Base-by-base conservation (phyloP, 2,888 invertebrate genomes). In the Sericinus montela region DNA sequence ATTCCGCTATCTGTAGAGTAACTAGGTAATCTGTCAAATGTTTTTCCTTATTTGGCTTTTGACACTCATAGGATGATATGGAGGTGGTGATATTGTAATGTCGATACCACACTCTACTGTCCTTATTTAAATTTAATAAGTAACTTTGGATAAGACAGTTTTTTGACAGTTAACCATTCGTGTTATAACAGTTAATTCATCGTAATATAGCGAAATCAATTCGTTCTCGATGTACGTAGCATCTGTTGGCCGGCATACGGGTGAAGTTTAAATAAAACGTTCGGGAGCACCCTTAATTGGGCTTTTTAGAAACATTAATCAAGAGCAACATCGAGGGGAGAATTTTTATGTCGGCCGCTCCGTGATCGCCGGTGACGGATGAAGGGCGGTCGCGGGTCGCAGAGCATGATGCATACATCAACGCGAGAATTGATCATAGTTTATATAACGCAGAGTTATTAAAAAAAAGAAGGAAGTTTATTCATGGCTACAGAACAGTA, bases 281-380 rank as follows among this genome's bases (percentile, higher is more conserved):
- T 75, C 69, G 72, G 67, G 67, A 71, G 72, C 69, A 66, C 64
- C 71, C 79, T 83, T 86, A 87, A 87, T 86, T 83, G 86, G 84
- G 76, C 73, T 78, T 86, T 85, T 81, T 86, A 84, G 71, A 74
- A 79, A 77, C 86, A 87, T 87, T 86, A 84, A 87, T 87, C 85
- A 86, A 83, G 78, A 74, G 73, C 67, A 69, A 69, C 72, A 72
- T 71, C 67, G 65, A 70, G 72, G 81, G 82, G 80, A 73, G 76
- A 79, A 82, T 83, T 84, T 85, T 82, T 83, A 78, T 70, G 79
- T 75, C 72, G 71, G 62, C 49, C 62, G 23, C 10, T 36, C 60
- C 60, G 71, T 68, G 75, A 73, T 72, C 62, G 59, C 59, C 72
- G 39, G 48, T 84, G 84, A 84, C 83, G 69, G 70, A 84, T 82